Evolutionary conservation across 2,113 vertebrate species (phyloP).

Genomic region (Alligator sinensis): DNA sequence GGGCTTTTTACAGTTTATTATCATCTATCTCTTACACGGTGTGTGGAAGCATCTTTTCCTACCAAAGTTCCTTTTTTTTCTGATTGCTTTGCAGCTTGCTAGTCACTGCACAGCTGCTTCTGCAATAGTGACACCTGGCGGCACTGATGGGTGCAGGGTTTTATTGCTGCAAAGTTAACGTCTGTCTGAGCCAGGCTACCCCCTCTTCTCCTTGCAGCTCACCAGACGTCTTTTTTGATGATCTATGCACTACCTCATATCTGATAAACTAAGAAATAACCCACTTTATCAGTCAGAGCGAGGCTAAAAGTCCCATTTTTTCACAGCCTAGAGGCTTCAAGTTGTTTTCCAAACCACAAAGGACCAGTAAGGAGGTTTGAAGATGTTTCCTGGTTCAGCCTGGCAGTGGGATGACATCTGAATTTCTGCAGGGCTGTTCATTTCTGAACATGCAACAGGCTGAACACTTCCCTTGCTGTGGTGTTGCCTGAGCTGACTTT

Average conservation of each 20-base stretch:
- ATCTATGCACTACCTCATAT: background rate
- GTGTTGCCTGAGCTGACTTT: too few relatives aligned
- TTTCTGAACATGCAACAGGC: background rate
- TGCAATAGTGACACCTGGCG: constrained; percentile 64
- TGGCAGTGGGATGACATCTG: background rate
- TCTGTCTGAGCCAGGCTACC: background rate
- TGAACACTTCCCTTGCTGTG: too few relatives aligned
- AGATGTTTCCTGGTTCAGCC: background rate
- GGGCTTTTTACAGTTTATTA: background rate
- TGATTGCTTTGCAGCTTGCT: too few relatives aligned
- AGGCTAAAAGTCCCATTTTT: background rate
- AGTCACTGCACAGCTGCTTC: background rate
- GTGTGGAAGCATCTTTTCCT: background rate
- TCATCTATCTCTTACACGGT: background rate
- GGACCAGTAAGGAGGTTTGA: background rate
- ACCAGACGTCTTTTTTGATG: background rate
- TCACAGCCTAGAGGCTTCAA: accelerated
- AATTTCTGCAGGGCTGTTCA: background rate
- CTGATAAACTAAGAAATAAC: too few relatives aligned
- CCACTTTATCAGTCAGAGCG: background rate
- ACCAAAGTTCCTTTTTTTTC: background rate
- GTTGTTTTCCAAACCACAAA: background rate
- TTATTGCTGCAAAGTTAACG: background rate
- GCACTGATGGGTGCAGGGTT: accelerated
- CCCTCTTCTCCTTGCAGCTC: too few relatives aligned